These are phyloP conservation scores for Sebastes kiyomatsui DNA, from an alignment of 2,797 vertebrate genomes.

Conservation along the genomic window DNA sequence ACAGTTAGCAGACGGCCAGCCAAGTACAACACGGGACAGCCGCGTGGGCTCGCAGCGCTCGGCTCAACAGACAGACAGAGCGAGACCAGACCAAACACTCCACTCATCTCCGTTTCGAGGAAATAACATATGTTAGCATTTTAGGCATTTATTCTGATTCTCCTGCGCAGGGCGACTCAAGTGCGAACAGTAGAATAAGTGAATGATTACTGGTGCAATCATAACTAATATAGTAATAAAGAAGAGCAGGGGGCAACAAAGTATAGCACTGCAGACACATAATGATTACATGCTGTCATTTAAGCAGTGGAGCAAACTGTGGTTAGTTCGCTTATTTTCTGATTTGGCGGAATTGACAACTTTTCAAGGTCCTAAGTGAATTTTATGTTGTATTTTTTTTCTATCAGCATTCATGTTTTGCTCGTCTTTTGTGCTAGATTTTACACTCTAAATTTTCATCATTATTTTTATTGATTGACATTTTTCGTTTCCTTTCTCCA, in stretches of 20 bases:
- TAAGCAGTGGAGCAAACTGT: conserved; percentile 24
- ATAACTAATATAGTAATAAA: conserved; percentile 61
- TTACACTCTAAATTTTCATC: not conserved
- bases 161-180: conserved; percentile 15
- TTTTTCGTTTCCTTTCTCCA: not conserved
- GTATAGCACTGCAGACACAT: conserved; percentile 27
- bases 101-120: conserved; percentile 59
- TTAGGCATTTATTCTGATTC: conserved; percentile 55
- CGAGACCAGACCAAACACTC: conserved; percentile 70
- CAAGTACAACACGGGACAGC: conserved; percentile 82
- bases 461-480: not conserved
- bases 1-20: conserved; percentile 79
- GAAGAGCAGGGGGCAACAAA: conserved; percentile 26
- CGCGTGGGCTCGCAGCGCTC: conserved; percentile 64
- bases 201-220: conserved; percentile 61
- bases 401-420: too few species aligned
- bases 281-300: conserved; percentile 38
- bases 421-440: not conserved
- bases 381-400: not conserved
- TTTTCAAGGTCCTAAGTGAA: conserved; percentile 1
- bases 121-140: conserved; percentile 67
- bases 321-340: conserved; percentile 24
- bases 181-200: conserved; percentile 65
- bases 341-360: conserved; percentile 7
- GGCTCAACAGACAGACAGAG: conserved; percentile 64